A percentile compares a stretch with the other conserved stretches of the same genome.
Conservation (phyloP, 2,888 invertebrate species). For the Amaurobius ferox region DNA sequence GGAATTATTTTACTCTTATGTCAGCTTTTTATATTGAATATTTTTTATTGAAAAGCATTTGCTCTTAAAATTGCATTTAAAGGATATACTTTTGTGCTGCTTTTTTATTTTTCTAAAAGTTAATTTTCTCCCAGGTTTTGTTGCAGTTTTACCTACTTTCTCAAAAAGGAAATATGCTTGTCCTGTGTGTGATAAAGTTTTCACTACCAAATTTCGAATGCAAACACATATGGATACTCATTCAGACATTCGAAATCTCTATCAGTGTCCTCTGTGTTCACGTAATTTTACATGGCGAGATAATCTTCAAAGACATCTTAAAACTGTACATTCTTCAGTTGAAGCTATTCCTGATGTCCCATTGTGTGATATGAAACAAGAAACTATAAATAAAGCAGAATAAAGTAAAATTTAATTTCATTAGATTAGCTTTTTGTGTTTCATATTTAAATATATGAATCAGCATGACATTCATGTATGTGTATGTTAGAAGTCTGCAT, state of each 20-base stretch:
- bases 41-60: no score
- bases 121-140: neutral
- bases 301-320: slow-evolving; percentile 36
- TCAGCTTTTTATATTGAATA: no score
- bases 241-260: slow-evolving; percentile 18
- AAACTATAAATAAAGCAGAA: no score
- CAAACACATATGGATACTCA: slow-evolving; percentile 38
- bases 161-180: slow-evolving; percentile 8
- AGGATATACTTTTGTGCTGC: no score
- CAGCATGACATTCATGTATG: no score
- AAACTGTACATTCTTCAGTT: slow-evolving; percentile 9
- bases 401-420: no score
- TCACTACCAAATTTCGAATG: slow-evolving; percentile 30
- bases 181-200: slow-evolving; percentile 31
- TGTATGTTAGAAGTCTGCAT: no score
- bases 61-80: no score
- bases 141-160: neutral
- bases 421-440: no score
- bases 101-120: neutral
- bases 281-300: slow-evolving; percentile 34
- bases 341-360: neutral
- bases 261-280: slow-evolving; percentile 26
- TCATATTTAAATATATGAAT: no score
- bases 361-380: neutral
- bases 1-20: no score